Evolutionary conservation across 2,888 invertebrate species (phyloP).

Genomic region (Labia minor): DNA sequence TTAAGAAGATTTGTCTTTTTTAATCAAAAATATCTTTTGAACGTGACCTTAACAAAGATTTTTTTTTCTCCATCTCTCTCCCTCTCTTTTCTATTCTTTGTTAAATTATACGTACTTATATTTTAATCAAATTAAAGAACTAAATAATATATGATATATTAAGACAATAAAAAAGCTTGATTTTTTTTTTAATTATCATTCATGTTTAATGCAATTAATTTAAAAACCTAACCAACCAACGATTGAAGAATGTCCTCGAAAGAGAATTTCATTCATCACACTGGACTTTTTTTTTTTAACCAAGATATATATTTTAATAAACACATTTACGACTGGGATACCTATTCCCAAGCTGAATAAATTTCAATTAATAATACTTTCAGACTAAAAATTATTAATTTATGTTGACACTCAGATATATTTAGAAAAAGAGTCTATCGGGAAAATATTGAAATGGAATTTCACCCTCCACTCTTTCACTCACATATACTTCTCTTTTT

Average conservation of each 20-base stretch:
- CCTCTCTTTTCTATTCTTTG: too few relatives aligned
- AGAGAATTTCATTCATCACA: neutral
- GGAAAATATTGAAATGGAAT: too few relatives aligned
- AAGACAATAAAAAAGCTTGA: too few relatives aligned
- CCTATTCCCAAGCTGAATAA: neutral
- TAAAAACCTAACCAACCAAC: neutral
- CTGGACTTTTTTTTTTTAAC: neutral
- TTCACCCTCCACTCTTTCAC: too few relatives aligned
- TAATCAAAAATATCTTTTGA: neutral
- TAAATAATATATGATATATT: too few relatives aligned
- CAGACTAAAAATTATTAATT: neutral
- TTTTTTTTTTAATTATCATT: too few relatives aligned
- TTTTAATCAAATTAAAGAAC: neutral
- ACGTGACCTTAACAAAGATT: conserved; percentile 13
- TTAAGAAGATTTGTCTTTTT: neutral
- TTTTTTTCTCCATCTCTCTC: neutral
- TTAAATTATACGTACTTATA: too few relatives aligned
- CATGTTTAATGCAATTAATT: too few relatives aligned
- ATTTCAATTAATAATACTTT: neutral
- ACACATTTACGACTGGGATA: neutral
- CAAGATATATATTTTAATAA: conserved; percentile 13
- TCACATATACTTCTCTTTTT: too few relatives aligned
- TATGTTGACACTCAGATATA: neutral
- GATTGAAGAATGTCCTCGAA: neutral
- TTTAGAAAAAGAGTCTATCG: neutral